Percentiles rank a stretch among this genome's conserved stretches.
phyloP scores from a whole-genome alignment of 2,113 vertebrate genomes.

The Leucosticte australis region DNA sequence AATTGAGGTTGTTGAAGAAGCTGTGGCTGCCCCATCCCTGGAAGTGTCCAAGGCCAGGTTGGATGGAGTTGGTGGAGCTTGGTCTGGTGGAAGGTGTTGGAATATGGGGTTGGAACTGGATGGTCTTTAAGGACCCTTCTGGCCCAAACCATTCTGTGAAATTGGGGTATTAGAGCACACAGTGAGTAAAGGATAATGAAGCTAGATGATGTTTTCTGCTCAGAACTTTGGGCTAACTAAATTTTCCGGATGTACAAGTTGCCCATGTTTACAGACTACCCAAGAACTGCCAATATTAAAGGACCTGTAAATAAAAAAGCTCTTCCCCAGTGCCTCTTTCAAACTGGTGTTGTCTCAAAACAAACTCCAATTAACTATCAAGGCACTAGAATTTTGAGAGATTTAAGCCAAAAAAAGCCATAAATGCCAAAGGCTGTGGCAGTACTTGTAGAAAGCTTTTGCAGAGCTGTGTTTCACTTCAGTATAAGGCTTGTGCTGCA shows the following conservation, averaged over 20 bases:
- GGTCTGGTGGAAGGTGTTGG: neutral
- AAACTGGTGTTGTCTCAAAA: neutral
- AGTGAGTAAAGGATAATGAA: neutral
- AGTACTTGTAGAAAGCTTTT: neutral
- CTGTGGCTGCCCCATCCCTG: neutral
- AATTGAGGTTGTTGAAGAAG: neutral
- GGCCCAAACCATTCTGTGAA: neutral
- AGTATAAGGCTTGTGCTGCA: neutral
- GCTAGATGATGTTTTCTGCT: neutral
- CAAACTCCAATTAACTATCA: neutral
- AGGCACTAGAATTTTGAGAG: neutral
- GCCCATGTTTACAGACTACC: neutral
- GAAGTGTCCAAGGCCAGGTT: neutral
- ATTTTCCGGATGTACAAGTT: neutral
- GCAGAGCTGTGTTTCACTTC: neutral
- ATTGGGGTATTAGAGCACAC: neutral
- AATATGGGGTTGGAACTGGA: neutral
- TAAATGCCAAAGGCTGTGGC: neutral
- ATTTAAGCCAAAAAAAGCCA: neutral
- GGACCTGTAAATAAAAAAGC: neutral
- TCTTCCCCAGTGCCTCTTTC: neutral
- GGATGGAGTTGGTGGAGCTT: neutral
- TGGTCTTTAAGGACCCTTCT: neutral
- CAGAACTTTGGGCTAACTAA: fast-evolving
- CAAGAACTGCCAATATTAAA: neutral